These are phyloP conservation scores for Pantelozetes paolii DNA, from an alignment of 2,888 invertebrate genomes.

Conservation along the genomic window DNA sequence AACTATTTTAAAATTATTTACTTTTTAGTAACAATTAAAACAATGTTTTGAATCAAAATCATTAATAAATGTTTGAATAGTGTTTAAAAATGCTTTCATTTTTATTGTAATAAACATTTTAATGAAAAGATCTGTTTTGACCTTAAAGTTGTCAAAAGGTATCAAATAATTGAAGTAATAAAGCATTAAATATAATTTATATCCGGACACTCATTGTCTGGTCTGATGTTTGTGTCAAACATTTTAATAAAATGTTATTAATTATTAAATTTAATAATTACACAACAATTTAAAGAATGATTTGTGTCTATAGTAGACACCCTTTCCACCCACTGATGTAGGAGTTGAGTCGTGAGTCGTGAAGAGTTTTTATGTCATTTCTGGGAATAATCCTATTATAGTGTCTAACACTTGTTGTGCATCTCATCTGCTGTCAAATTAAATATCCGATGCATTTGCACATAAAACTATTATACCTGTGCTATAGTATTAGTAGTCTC, in stretches of 20 bases:
- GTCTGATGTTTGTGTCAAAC: background rate
- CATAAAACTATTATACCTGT: background rate
- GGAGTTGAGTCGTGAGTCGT: background rate
- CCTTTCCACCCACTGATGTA: constrained; percentile 11
- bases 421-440: background rate
- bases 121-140: no score
- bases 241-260: background rate
- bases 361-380: constrained; percentile 20
- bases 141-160: background rate
- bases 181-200: background rate
- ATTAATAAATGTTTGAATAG: no score
- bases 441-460: background rate
- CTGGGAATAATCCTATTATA: background rate
- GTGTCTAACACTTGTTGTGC: background rate
- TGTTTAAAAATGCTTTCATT: no score
- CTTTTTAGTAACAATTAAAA: no score
- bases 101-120: no score
- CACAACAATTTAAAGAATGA: constrained; percentile 8
- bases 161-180: background rate
- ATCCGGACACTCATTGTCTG: background rate
- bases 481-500: background rate
- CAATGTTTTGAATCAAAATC: no score
- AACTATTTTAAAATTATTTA: no score
- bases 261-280: background rate
- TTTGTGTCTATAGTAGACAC: constrained; percentile 1